These are phyloP conservation scores for Acanthornis magna DNA, from an alignment of 2,797 vertebrate genomes.

Conservation along the genomic window DNA sequence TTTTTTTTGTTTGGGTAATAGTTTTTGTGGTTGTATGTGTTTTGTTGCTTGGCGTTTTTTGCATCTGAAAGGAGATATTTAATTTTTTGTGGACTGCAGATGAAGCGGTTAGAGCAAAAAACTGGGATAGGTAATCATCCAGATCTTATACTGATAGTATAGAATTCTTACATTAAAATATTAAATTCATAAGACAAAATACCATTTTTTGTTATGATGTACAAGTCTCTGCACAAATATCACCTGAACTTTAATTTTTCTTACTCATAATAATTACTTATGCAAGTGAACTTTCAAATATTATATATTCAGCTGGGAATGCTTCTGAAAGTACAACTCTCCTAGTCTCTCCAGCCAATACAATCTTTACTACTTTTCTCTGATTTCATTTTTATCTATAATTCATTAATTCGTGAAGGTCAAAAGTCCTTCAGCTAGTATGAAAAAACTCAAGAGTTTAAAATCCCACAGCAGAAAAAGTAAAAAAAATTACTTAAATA, in stretches of 20 bases:
- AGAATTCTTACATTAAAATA: not conserved
- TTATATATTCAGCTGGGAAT: not conserved
- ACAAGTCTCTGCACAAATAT: not conserved
- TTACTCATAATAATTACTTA: not conserved
- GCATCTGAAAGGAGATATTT: not conserved
- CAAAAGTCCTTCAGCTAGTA: slow-evolving; percentile 1
- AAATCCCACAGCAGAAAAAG: not conserved
- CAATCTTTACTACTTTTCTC: not conserved
- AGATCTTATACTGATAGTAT: not conserved
- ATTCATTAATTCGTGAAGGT: slow-evolving; percentile 31
- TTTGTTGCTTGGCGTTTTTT: not conserved
- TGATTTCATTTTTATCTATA: slow-evolving; percentile 21
- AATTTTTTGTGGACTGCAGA: not conserved
- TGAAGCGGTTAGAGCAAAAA: not conserved
- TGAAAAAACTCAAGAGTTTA: not conserved
- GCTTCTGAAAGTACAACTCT: not conserved
- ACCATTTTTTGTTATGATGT: not conserved
- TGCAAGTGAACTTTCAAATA: not conserved
- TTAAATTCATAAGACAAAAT: not conserved
- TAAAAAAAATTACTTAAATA: not conserved
- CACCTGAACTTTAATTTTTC: not conserved
- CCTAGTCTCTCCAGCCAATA: not conserved
- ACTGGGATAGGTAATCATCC: not conserved
- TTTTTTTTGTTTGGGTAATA: not conserved
- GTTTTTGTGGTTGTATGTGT: not conserved